Evolutionary conservation across 2,797 vertebrate genomes (phyloP).

Genomic region (Triplophysa bombifrons): DNA sequence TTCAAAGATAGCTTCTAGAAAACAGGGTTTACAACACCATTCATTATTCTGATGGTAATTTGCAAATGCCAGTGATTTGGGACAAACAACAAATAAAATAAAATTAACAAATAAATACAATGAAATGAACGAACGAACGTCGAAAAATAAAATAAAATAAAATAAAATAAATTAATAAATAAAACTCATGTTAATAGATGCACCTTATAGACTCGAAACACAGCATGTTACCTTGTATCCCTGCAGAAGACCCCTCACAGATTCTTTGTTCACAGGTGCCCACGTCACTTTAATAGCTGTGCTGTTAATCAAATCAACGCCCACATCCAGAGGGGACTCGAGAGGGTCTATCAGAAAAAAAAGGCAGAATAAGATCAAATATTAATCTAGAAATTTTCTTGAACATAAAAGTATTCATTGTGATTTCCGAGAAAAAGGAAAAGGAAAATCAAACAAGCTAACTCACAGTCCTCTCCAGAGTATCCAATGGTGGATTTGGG

Average conservation of each 20-base stretch:
- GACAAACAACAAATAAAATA: too few relatives aligned
- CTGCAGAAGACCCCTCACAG: conserved; percentile 83
- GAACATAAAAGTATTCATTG: neutral
- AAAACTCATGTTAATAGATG: too few relatives aligned
- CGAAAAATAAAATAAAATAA: too few relatives aligned
- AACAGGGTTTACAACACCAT: neutral
- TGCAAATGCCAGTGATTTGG: too few relatives aligned
- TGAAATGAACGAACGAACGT: too few relatives aligned
- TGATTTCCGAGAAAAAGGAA: neutral
- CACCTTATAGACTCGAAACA: neutral
- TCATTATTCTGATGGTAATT: too few relatives aligned
- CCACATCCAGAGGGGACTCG: conserved; percentile 78
- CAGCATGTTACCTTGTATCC: conserved; percentile 83
- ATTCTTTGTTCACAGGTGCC: conserved; percentile 72
- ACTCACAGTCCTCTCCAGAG: conserved; percentile 89
- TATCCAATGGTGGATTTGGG: conserved; percentile 81
- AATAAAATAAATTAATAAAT: too few relatives aligned
- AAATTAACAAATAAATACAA: too few relatives aligned
- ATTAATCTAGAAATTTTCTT: neutral
- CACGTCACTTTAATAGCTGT: conserved; percentile 82
- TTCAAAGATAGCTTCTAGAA: neutral
- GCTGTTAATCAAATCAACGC: conserved; percentile 76
- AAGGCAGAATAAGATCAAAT: neutral
- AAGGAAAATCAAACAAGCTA: neutral
- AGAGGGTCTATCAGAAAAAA: conserved; percentile 74